Evolutionary conservation across 1,140 invertebrate genomes (phyloP), one percentile per base, ranked within the genome.

Genomic region (Leptinotarsa undecemlineata): DNA sequence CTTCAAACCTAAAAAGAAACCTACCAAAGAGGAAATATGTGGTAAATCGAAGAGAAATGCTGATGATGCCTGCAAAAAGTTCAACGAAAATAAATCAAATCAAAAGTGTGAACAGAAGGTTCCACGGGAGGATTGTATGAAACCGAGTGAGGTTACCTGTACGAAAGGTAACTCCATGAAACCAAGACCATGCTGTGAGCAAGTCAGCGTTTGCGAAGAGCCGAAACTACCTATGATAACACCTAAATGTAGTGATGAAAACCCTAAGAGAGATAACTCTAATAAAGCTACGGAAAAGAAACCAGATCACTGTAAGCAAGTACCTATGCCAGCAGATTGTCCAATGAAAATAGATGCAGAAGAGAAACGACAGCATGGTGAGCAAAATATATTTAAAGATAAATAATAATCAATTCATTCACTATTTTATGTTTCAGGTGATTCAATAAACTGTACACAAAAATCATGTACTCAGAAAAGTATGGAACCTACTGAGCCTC

Each of bases 61-160:
- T 13, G 66, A 73, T 19, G 71, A 75, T 51, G 47, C 74, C 3
- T 76, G 76, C 26, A 72, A 72, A 63, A 77, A 78, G 66, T 47
- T 73, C 11, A 17, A 14, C 4, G 20, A 21, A 19, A 20, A 23
- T 17, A 33, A 64, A 21, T 20, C n/a, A 19, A 21, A 23, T 64
- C 15, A 14, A 64, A 64, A 21, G 17, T 64, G 20, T 64, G 26
- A 20, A 64, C 15, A 13, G 20, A 64, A 64, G 20, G 4, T 17
- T 19, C 20, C 17, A 17, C 15, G 20, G 20, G 26, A 64, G 15
- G 14, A 14, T 21, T 21, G 63, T 23, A 20, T n/a, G 20, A 23
- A 64, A 15, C 51, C 51, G 6, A 64, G 63, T 64, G 26, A 17
- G 3, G 15, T 17, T 15, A 51, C 4, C 5, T 47, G 23, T 42